Evolutionary conservation across 2,113 vertebrate species (phyloP), one percentile per base, ranked within the genome.

Genomic region (Crypturellus undulatus): DNA sequence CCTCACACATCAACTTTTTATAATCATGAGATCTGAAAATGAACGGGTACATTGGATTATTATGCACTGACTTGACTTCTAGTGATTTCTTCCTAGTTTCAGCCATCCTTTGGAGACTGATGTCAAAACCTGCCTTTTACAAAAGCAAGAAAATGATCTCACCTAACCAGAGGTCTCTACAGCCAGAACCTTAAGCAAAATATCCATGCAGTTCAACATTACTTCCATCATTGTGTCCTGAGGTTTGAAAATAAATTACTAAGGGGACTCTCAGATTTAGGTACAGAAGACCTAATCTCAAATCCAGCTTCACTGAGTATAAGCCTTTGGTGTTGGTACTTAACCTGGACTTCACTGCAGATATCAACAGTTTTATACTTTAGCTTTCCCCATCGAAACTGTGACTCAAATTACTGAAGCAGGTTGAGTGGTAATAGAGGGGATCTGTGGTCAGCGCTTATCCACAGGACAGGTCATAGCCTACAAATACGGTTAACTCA

Each of bases 1-100:
- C 20, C 79, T 95, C 94, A 96, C n/a, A 43, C 94, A 96, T 84
- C 90, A 94, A 85, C 73, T 92, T 96, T 95, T 95, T 94, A 84
- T 79, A 96, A 96, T 90, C 90, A 92, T 73, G 83, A 93, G 77
- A 86, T 58, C 88, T 84, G 80, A 92, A 92, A 95, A 95, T 88
- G 69, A 95, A 96, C 95, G 12, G 88, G 95, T 89, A 84, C 83
- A 90, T 84, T 58, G 90, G 51, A 93, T 96, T 88, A 69, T 89
- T 95, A 89, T 91, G 80, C 72, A 94, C 80, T 79, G 90, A 90
- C 73, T 70, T 90, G 65, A 90, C 73, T 93, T 96, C 86, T 40
- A 78, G 70, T 56, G 88, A 96, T 49, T 49, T 49, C 49, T 49
- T 49, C 49, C 49, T 64, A 72, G 80, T 93, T 92, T 76, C 58